Evolutionary conservation across 92 coral and sea anemone genomes (phyloP).

Genomic region (Porites rus): DNA sequence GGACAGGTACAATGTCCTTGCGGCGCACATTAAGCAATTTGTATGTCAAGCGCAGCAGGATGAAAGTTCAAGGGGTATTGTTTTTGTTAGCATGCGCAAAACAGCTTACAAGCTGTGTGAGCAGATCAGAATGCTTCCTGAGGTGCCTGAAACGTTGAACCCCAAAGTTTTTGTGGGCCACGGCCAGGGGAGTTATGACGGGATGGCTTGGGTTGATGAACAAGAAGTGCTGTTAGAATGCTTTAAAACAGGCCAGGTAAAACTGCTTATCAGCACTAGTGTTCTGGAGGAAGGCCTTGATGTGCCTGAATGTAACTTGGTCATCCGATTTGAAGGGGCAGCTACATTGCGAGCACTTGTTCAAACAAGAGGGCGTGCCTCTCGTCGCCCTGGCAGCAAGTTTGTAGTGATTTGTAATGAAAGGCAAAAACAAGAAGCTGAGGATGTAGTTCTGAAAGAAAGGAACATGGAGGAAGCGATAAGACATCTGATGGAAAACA

Average conservation of each 20-base stretch:
- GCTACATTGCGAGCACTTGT: slow-evolving; percentile 78
- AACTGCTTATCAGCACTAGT: slow-evolving; percentile 85
- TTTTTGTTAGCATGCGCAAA: slow-evolving; percentile 92
- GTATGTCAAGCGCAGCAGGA: slow-evolving; percentile 49
- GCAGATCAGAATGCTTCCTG: slow-evolving; percentile 59
- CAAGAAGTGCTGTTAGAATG: slow-evolving; percentile 78
- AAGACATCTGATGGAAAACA: slow-evolving; percentile 33
- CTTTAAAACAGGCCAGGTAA: slow-evolving; percentile 82
- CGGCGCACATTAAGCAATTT: slow-evolving; percentile 56
- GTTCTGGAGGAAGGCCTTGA: slow-evolving; percentile 98
- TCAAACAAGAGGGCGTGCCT: slow-evolving; percentile 94
- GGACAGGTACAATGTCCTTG: slow-evolving; percentile 66
- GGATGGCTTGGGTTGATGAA: slow-evolving; percentile 94
- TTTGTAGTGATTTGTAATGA: slow-evolving; percentile 88
- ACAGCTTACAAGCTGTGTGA: slow-evolving; percentile 88
- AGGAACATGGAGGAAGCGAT: slow-evolving; percentile 79
- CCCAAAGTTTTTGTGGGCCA: slow-evolving; percentile 91
- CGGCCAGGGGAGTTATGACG: slow-evolving; percentile 84
- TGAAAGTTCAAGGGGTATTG: slow-evolving; percentile 79
- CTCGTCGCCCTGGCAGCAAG: slow-evolving; percentile 84
- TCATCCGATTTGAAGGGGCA: slow-evolving; percentile 91
- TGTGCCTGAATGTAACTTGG: slow-evolving; percentile 97
- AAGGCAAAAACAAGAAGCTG: slow-evolving; percentile 61
- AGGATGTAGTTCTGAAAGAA: slow-evolving; percentile 64
- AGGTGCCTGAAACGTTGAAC: slow-evolving; percentile 57